A percentile compares a stretch with the other conserved stretches of the same genome.
Evolutionary conservation across 2,888 invertebrate genomes (phyloP).

Genomic region (Creontiades dilutus): DNA sequence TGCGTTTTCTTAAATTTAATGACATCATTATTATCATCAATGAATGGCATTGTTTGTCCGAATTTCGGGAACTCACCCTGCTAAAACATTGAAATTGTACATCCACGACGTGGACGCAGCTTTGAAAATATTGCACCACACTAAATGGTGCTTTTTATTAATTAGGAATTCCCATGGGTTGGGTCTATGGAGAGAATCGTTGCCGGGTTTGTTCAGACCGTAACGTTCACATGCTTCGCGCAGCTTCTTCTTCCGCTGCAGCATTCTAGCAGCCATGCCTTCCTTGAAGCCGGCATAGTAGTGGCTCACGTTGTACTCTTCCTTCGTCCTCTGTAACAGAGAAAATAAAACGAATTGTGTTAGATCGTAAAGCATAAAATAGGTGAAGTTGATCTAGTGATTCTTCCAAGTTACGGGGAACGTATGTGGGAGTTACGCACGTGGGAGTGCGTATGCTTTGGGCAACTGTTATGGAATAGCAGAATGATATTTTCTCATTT

Average conservation of each 20-base stretch:
- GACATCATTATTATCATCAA: too few relatives aligned
- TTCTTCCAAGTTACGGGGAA: too few relatives aligned
- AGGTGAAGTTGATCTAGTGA: too few relatives aligned
- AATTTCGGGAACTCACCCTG: constrained; percentile 80
- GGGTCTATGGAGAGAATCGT: constrained; percentile 82
- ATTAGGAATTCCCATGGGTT: constrained; percentile 93
- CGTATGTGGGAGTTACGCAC: too few relatives aligned
- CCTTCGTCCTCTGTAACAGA: constrained; percentile 43
- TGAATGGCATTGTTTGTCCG: too few relatives aligned
- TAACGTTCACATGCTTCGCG: constrained; percentile 82
- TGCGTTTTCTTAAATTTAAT: too few relatives aligned
- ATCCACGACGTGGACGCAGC: constrained; percentile 95
- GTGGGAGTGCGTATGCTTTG: too few relatives aligned
- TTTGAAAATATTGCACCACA: constrained; percentile 90
- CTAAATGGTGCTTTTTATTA: constrained; percentile 88
- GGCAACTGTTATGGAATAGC: too few relatives aligned
- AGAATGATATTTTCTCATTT: too few relatives aligned
- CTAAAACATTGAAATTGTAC: constrained; percentile 93
- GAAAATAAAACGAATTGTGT: not conserved
- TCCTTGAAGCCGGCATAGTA: constrained; percentile 63
- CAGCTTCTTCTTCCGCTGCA: constrained; percentile 81
- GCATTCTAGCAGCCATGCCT: constrained; percentile 82
- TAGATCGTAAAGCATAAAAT: too few relatives aligned
- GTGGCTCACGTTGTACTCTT: constrained; percentile 62
- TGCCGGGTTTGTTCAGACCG: constrained; percentile 82